These are phyloP conservation scores for Pseudococcus longispinus DNA, from an alignment of 2,888 invertebrate genomes.

Conservation along the genomic window DNA sequence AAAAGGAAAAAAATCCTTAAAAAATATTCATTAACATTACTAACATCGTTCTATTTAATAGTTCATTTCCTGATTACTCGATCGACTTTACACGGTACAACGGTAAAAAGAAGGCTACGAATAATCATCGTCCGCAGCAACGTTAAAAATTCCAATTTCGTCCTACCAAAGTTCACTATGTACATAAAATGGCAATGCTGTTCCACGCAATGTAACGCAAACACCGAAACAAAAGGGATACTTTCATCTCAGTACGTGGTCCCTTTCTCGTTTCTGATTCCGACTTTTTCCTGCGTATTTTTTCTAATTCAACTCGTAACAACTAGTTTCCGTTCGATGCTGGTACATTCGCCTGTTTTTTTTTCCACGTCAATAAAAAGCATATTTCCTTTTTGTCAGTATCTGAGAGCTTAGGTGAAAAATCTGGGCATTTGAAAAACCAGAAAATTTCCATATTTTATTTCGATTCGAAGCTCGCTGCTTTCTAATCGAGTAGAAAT, in stretches of 20 bases:
- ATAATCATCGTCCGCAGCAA: neutral
- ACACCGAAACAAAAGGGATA: conserved; percentile 36
- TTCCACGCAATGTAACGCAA: neutral
- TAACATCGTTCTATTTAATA: conserved; percentile 36
- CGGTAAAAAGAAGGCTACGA: neutral
- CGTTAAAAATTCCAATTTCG: conserved; percentile 11
- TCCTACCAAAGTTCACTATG: neutral
- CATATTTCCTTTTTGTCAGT: conserved; percentile 33
- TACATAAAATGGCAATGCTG: conserved; percentile 7
- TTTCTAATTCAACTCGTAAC: conserved; percentile 36
- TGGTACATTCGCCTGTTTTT: neutral
- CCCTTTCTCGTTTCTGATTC: conserved; percentile 6
- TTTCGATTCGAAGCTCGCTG: too few species aligned
- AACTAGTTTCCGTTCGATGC: conserved; percentile 37
- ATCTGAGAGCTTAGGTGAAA: neutral
- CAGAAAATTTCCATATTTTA: neutral
- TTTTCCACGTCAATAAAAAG: conserved; percentile 43
- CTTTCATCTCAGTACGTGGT: conserved; percentile 5
- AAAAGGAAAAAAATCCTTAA: conserved; percentile 9
- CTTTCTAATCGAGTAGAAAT: too few species aligned
- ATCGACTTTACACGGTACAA: neutral
- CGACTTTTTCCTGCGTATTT: conserved; percentile 28
- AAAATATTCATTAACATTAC: conserved; percentile 40
- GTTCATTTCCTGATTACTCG: conserved; percentile 35
- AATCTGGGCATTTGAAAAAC: neutral